Conservation (phyloP, 2,113 vertebrate genomes). For the Butastur rufipennis region DNA sequence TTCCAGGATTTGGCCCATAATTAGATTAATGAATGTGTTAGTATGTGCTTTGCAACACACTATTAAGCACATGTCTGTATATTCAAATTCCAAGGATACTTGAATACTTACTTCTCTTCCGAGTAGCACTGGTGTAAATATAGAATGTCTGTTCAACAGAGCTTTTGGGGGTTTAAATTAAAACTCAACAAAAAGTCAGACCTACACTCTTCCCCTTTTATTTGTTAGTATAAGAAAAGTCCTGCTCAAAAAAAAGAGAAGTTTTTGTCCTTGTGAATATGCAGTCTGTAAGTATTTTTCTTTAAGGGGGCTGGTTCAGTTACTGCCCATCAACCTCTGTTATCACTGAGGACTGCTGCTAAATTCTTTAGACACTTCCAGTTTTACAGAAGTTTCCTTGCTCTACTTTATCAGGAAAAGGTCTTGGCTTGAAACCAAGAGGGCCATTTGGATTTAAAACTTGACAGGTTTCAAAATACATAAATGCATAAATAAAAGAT, state of each 20-base stretch:
- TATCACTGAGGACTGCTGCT: background rate
- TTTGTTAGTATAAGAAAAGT: background rate
- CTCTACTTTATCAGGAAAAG: background rate
- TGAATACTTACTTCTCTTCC: background rate
- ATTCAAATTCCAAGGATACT: background rate
- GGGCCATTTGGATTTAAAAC: constrained; percentile 25
- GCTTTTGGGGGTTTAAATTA: background rate
- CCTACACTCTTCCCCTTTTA: background rate
- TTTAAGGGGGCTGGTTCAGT: background rate
- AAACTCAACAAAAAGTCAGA: background rate
- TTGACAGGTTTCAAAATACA: background rate
- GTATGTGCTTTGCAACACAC: background rate
- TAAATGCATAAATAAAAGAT: background rate
- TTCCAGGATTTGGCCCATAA: background rate
- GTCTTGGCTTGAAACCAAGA: constrained; percentile 39
- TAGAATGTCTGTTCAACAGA: background rate
- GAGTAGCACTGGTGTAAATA: background rate
- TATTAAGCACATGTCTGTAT: background rate
- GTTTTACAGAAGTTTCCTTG: background rate
- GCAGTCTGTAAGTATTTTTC: background rate
- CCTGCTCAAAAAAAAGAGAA: background rate
- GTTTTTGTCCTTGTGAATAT: background rate
- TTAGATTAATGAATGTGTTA: background rate
- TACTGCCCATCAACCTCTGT: background rate
- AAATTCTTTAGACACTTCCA: constrained; percentile 17